Evolutionary conservation across 2,797 vertebrate species (phyloP).

Genomic region (Tiaroga cobitis): DNA sequence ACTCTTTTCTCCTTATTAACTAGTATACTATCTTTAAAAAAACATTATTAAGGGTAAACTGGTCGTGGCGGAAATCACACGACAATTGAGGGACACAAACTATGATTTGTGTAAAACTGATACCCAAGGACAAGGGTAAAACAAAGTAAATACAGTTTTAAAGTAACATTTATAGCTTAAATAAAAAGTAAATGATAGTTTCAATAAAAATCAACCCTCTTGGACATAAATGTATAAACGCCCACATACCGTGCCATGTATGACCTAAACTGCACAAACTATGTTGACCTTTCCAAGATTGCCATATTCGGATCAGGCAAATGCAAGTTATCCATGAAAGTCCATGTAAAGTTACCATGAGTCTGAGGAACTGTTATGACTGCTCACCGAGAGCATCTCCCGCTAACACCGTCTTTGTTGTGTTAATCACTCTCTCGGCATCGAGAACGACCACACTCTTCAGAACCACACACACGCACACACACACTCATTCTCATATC

Average conservation of each 20-base stretch:
- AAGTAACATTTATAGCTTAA: neutral
- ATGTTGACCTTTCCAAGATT: constrained; percentile 1
- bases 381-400: constrained; percentile 43
- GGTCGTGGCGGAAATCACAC: neutral
- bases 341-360: constrained; percentile 23
- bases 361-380: constrained; percentile 37
- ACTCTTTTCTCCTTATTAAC: neutral
- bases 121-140: neutral
- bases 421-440: constrained; percentile 52
- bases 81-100: neutral
- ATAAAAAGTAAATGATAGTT: neutral
- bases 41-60: neutral
- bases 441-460: constrained; percentile 15
- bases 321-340: neutral
- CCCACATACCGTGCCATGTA: neutral
- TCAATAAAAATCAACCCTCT: neutral
- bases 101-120: neutral
- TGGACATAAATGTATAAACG: constrained; percentile 1
- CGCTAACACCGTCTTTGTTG: constrained; percentile 45
- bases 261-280: neutral
- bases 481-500: neutral
- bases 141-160: neutral
- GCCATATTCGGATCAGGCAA: neutral
- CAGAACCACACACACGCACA: neutral
- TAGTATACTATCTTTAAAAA: neutral